Percentiles rank a stretch among this genome's conserved stretches.
These are phyloP conservation scores for Nasonia longicornis DNA, from an alignment of 1,140 invertebrate genomes.

Conservation along the genomic window DNA sequence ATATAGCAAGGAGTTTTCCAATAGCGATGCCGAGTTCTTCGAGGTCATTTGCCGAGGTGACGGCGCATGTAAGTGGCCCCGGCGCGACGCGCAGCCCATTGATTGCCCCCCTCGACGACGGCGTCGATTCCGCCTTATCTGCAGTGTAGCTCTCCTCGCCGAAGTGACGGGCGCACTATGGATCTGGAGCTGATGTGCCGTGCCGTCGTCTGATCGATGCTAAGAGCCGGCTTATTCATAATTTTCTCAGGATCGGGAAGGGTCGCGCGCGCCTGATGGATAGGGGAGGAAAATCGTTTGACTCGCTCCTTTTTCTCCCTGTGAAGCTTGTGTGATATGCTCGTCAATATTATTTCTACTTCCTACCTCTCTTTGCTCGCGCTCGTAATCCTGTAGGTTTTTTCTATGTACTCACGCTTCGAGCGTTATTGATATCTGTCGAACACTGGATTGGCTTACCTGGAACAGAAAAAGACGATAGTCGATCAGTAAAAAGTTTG, in stretches of 20 bases:
- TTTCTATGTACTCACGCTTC: too few species aligned
- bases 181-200: neutral
- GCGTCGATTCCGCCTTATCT: slow-evolving; percentile 21
- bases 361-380: too few species aligned
- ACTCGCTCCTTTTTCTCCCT: neutral
- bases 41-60: slow-evolving; percentile 30
- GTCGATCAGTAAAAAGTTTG: too few species aligned
- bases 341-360: neutral
- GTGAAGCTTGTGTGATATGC: neutral
- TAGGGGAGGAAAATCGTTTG: neutral
- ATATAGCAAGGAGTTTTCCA: neutral
- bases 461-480: slow-evolving; percentile 13
- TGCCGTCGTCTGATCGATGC: neutral
- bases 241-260: slow-evolving; percentile 8
- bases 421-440: too few species aligned
- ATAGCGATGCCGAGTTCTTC: neutral
- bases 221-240: slow-evolving; percentile 11
- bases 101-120: slow-evolving; percentile 8
- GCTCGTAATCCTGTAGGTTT: neutral
- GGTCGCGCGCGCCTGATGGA: neutral
- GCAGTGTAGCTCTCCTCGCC: neutral
- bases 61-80: slow-evolving; percentile 13
- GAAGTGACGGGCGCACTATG: neutral
- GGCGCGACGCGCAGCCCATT: neutral
- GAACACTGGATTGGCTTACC: neutral